phyloP scores from a whole-genome alignment of 2,888 invertebrate genomes.

The Pollenia angustigena region DNA sequence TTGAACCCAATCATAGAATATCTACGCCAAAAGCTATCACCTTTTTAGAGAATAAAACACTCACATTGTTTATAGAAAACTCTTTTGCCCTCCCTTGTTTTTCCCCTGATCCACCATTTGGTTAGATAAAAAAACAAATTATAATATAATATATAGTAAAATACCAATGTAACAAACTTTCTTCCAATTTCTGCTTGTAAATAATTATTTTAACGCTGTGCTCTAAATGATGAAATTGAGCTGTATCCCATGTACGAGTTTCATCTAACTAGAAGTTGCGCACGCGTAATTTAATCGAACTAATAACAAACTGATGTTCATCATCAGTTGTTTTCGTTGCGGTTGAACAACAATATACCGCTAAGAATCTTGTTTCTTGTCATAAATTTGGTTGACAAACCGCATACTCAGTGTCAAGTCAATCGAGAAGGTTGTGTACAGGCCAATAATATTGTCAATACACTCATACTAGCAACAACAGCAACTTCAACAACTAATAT shows the following conservation, averaged over 20 bases:
- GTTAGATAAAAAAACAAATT: constrained; percentile 53
- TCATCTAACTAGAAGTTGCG: constrained; percentile 1
- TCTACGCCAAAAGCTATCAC: no score
- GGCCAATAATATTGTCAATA: constrained; percentile 22
- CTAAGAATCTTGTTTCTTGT: constrained; percentile 70
- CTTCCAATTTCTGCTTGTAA: neutral
- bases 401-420: constrained; percentile 60
- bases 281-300: constrained; percentile 47
- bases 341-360: constrained; percentile 65
- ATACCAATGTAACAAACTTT: constrained; percentile 50
- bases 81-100: neutral
- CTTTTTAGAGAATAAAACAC: no score
- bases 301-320: constrained; percentile 24
- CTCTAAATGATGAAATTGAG: constrained; percentile 26
- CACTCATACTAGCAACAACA: neutral
- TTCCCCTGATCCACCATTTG: neutral
- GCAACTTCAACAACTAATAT: constrained; percentile 10
- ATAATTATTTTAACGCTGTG: constrained; percentile 21
- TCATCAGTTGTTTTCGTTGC: constrained; percentile 53
- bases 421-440: constrained; percentile 50
- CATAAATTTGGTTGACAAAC: constrained; percentile 70
- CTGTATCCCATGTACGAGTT: neutral
- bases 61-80: neutral
- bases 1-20: no score
- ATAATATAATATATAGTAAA: constrained; percentile 45